Evolutionary conservation across 2,888 invertebrate species (phyloP).

Genomic region (Herminia tarsipennalis): DNA sequence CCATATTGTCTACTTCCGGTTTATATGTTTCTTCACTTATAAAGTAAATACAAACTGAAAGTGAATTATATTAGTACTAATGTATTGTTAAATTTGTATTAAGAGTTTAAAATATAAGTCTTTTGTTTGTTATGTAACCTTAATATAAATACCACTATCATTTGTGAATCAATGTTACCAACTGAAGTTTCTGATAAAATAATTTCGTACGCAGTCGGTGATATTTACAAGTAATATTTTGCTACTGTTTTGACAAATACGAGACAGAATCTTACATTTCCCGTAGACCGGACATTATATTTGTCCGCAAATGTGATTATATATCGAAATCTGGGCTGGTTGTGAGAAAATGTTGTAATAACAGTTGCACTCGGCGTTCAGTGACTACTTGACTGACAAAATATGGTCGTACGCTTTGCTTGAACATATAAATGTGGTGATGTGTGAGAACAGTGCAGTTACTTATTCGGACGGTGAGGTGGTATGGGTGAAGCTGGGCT

Average conservation of each 20-base stretch:
- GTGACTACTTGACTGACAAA: constrained; percentile 69
- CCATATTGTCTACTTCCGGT: constrained; percentile 62
- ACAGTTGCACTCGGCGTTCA: constrained; percentile 70
- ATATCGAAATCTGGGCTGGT: constrained; percentile 42
- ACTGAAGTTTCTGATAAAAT: constrained; percentile 57
- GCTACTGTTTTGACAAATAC: constrained; percentile 79
- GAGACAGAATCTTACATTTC: constrained; percentile 49
- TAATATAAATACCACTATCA: constrained; percentile 5
- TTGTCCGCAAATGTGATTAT: constrained; percentile 43
- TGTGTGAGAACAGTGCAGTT: constrained; percentile 90
- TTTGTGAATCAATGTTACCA: constrained; percentile 67
- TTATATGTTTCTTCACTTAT: constrained; percentile 33
- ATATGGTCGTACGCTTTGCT: constrained; percentile 81
- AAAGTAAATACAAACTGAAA: not conserved
- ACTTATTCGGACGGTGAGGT: constrained; percentile 90
- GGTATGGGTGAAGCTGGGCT: constrained; percentile 94
- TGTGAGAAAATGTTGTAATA: constrained; percentile 63
- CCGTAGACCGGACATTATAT: constrained; percentile 36
- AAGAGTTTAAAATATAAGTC: not conserved
- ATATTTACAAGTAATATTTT: constrained; percentile 83
- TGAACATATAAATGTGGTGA: constrained; percentile 80
- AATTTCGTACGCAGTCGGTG: constrained; percentile 84
- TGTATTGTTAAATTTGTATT: not conserved
- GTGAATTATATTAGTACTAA: not conserved
- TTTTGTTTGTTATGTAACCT: not conserved